Evolutionary conservation across 35 echinoderm and acorn worm genomes (phyloP), one percentile per base, ranked within the genome.

Genomic region (Strongylocentrotus purpuratus): DNA sequence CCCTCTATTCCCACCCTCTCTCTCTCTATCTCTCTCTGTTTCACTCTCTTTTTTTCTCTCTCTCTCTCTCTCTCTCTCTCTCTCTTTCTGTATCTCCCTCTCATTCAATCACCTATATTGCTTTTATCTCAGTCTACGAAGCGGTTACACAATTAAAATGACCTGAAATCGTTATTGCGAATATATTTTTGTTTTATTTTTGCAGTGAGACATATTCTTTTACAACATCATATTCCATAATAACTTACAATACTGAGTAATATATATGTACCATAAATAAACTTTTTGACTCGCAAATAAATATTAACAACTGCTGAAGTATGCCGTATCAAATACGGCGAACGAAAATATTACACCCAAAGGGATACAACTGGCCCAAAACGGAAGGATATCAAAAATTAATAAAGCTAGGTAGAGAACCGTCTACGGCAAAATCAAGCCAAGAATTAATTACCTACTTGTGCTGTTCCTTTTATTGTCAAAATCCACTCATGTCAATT

Each of bases 211-310:
- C 91, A 93, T 93, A 58, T 47, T 89, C 87, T 58, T 93, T 93
- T 93, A 93, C 91, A 93, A 93, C 91, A 93, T 93, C 46, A 93
- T 93, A 93, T 93, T 93, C 91, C 91, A 93, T 93, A 93, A 93
- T 93, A 93, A 93, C 91, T 93, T 93, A 93, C 91, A 93, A 93
- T 93, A 93, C 91, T 93, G 91, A 93, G 48, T 93, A 93, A 93
- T 93, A 93, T 93, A 93, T 93, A 48, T 93, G 48, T 93, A 93
- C 91, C 91, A 93, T 93, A 93, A 93, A 93, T 93, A 93, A 93
- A 91, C 46, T 93, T 58, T 92, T 93, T 32, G 91, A 93, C 91
- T 93, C 48, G 91, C 91, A 93, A 93, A 93, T 93, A 93, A 93
- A 93, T 93, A 93, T 47, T 58, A 93, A 93, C 91, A 93, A 93